These are phyloP conservation scores for Thryonomys swinderianus DNA, from an alignment of 2,113 vertebrate species.

Conservation along the genomic window DNA sequence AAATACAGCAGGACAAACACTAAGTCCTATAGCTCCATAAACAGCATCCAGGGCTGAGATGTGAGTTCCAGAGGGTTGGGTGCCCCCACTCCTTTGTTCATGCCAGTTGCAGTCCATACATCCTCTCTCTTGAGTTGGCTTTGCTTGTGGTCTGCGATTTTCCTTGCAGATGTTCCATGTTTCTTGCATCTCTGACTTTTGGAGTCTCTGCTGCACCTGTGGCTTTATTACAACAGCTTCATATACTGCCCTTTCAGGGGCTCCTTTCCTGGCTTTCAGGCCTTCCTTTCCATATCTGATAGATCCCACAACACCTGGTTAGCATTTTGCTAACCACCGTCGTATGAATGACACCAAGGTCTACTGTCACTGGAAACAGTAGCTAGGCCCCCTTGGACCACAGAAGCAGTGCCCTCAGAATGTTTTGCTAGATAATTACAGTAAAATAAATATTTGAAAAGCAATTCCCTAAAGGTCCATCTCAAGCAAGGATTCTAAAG, in stretches of 20 bases:
- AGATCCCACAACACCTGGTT: not conserved
- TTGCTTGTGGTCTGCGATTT: not conserved
- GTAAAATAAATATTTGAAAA: not conserved
- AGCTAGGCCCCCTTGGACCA: not conserved
- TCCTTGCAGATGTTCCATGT: not conserved
- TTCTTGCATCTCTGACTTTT: not conserved
- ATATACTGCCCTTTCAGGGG: not conserved
- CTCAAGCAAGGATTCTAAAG: not conserved
- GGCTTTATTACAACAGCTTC: not conserved
- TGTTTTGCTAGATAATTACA: not conserved
- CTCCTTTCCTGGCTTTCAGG: not conserved
- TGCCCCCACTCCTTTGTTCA: not conserved
- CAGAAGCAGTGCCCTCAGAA: not conserved
- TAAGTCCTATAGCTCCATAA: not conserved
- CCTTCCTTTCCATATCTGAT: not conserved
- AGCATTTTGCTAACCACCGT: not conserved
- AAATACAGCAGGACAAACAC: not conserved
- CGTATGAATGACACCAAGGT: not conserved
- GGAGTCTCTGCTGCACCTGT: not conserved
- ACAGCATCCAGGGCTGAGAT: not conserved
- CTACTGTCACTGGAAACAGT: not conserved
- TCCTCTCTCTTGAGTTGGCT: not conserved
- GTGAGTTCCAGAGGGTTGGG: not conserved
- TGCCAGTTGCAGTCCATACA: not conserved
- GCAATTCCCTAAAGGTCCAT: not conserved